Conservation (phyloP, 2,797 vertebrate species). For the Tokudaia tokunoshimensis region DNA sequence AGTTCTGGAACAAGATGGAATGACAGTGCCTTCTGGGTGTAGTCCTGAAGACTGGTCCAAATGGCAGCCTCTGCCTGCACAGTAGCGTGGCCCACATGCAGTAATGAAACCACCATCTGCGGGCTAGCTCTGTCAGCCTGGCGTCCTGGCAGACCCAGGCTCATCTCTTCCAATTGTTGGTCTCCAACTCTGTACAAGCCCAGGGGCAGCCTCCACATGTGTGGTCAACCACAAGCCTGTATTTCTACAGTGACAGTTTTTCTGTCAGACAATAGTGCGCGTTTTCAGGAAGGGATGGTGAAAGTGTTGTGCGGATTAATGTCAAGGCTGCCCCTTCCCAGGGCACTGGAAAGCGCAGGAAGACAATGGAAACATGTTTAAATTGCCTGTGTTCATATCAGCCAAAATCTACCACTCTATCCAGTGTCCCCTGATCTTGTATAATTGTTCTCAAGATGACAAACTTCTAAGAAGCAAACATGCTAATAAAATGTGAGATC, state of each 20-base stretch:
- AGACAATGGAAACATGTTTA: neutral
- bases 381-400: neutral
- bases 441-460: neutral
- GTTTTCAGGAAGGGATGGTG: slow-evolving; percentile 24
- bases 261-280: neutral
- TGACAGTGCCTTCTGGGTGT: neutral
- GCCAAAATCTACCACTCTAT: neutral
- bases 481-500: neutral
- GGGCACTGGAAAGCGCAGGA: neutral
- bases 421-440: neutral
- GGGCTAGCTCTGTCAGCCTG: neutral
- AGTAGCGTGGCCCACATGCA: neutral
- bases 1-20: neutral
- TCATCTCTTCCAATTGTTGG: neutral
- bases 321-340: neutral
- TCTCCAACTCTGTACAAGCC: neutral
- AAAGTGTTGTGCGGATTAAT: neutral
- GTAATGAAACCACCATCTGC: neutral
- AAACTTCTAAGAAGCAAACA: slow-evolving; percentile 49
- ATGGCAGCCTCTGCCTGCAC: neutral
- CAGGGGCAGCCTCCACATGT: neutral
- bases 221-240: neutral
- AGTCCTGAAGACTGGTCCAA: neutral
- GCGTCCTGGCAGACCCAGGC: neutral
- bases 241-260: neutral